A percentile compares a stretch with the other conserved stretches of the same genome.
These are phyloP conservation scores for Helarctos malayanus DNA, from an alignment of 2,797 vertebrate species.

Conservation along the genomic window DNA sequence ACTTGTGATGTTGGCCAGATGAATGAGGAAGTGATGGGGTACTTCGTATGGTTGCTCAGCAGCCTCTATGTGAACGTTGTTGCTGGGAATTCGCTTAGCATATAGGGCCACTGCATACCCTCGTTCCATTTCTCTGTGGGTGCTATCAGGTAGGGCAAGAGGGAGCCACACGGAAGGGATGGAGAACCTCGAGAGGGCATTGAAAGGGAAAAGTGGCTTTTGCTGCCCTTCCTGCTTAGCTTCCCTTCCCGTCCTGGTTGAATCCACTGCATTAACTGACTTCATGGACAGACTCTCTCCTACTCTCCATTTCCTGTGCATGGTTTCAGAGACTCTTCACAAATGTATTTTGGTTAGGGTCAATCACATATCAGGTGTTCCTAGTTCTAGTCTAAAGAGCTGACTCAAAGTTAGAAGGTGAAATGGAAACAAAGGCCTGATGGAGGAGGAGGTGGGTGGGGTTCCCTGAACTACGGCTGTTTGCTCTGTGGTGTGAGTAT, in stretches of 20 bases:
- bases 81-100: neutral
- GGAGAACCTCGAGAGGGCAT: neutral
- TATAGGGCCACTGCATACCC: neutral
- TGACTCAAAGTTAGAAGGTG: neutral
- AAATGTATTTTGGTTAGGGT: neutral
- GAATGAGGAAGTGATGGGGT: neutral
- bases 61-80: neutral
- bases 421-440: neutral
- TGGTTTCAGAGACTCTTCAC: slow-evolving; percentile 9
- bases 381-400: neutral
- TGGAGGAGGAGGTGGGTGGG: neutral
- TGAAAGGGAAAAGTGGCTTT: neutral
- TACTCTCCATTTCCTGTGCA: neutral
- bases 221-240: neutral
- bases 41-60: neutral
- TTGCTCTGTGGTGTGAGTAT: neutral
- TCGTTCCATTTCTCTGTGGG: neutral
- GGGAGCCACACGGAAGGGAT: neutral
- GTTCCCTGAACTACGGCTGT: neutral
- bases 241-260: neutral
- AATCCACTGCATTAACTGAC: neutral
- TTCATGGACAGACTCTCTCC: neutral
- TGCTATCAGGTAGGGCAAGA: neutral
- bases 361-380: neutral
- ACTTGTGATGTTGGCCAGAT: neutral